Conservation (phyloP, 2,888 invertebrate species). For the Clivina fossor region DNA sequence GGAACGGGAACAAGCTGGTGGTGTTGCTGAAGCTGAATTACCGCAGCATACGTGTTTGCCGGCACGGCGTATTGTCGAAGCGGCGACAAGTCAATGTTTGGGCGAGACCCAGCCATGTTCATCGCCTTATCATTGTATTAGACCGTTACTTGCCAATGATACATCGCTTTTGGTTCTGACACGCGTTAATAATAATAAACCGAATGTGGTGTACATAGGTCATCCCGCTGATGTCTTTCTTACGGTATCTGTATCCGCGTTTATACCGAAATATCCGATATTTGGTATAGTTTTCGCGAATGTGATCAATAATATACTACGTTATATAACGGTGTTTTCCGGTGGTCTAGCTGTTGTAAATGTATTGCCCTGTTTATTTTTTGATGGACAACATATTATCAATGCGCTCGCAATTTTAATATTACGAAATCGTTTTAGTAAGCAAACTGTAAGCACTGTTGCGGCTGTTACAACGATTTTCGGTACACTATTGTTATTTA, state of each 20-base stretch:
- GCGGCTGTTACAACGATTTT: conserved; percentile 69
- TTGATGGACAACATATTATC: conserved; percentile 91
- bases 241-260: conserved; percentile 75
- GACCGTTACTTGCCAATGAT: conserved; percentile 76
- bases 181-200: conserved; percentile 49
- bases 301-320: conserved; percentile 69
- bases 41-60: conserved; percentile 84
- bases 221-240: conserved; percentile 72
- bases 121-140: conserved; percentile 67
- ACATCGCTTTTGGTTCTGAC: conserved; percentile 69
- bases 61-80: conserved; percentile 73
- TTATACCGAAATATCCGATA: conserved; percentile 68
- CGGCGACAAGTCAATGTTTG: conserved; percentile 61
- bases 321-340: conserved; percentile 84
- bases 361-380: conserved; percentile 87
- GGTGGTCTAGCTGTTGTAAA: conserved; percentile 89
- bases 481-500: conserved; percentile 69
- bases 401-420: conserved; percentile 66
- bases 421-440: conserved; percentile 54
- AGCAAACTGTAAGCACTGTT: conserved; percentile 61
- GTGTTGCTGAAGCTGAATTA: conserved; percentile 68
- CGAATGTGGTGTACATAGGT: conserved; percentile 79
- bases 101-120: conserved; percentile 57
- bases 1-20: conserved; percentile 67
- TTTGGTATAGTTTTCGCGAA: conserved; percentile 68